These are phyloP conservation scores for Trididemnum miniatum DNA, from an alignment of 23 tunicate genomes.

Conservation along the genomic window DNA sequence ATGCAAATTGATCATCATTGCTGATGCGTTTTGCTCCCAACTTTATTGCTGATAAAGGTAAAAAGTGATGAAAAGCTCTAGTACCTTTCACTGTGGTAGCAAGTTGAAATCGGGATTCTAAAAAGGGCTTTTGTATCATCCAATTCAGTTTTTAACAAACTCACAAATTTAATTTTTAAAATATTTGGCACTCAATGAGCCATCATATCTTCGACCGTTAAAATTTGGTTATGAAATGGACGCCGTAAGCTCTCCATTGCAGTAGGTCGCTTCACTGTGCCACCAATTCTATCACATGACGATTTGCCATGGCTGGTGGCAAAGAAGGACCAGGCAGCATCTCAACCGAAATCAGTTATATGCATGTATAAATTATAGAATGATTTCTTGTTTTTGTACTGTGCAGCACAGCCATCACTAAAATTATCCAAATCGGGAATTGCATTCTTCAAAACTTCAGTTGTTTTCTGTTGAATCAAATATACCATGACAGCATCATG, in stretches of 20 bases:
- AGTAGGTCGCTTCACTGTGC: constrained; percentile 12
- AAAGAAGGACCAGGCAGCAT: constrained; percentile 7
- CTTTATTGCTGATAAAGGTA: not conserved
- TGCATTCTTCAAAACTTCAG: not conserved
- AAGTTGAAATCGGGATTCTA: not conserved
- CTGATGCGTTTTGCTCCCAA: constrained; percentile 18
- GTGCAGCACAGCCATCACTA: constrained; percentile 30
- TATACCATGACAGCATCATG: constrained; percentile 27
- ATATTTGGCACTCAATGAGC: not conserved
- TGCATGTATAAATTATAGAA: too few species aligned
- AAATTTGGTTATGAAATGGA: not conserved
- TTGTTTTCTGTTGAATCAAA: too few species aligned
- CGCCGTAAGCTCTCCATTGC: not conserved
- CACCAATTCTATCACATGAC: constrained; percentile 4
- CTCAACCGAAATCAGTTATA: not conserved
- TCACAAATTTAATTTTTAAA: too few species aligned
- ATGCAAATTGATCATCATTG: not conserved
- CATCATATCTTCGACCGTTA: not conserved
- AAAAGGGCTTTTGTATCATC: not conserved
- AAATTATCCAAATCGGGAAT: constrained; percentile 12
- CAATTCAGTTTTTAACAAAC: not conserved
- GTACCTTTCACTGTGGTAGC: constrained; percentile 16
- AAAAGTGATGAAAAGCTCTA: constrained; percentile 21
- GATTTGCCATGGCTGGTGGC: too few species aligned
- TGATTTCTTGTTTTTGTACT: too few species aligned